These are phyloP conservation scores for Hoplodrina blanda DNA, from an alignment of 2,888 invertebrate genomes.

Conservation along the genomic window DNA sequence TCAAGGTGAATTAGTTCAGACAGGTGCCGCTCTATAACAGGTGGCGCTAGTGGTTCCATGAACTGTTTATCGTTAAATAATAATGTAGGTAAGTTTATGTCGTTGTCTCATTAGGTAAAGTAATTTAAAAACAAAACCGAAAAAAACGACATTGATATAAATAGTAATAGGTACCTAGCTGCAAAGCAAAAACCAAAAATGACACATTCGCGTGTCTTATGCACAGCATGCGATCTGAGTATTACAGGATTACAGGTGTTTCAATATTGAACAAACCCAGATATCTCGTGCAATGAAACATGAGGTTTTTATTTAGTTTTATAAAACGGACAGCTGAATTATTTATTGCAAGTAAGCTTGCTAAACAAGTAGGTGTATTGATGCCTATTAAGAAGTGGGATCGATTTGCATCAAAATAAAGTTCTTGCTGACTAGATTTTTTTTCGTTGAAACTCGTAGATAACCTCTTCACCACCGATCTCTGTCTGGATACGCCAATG, in stretches of 20 bases:
- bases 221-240: constrained; percentile 61
- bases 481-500: too few species aligned
- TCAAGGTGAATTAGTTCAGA: background rate
- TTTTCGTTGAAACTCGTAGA: too few species aligned
- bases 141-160: constrained; percentile 27
- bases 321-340: constrained; percentile 11
- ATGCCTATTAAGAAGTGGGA: background rate
- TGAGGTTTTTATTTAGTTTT: constrained; percentile 1
- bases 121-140: background rate
- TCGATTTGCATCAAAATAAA: too few species aligned
- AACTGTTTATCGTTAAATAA: background rate
- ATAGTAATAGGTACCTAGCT: constrained; percentile 3
- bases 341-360: constrained; percentile 8
- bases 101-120: constrained; percentile 15
- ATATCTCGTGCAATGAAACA: constrained; percentile 40
- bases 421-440: too few species aligned
- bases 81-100: background rate
- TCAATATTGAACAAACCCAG: constrained; percentile 47
- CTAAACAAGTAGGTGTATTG: background rate
- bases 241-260: constrained; percentile 58
- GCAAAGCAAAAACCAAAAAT: constrained; percentile 53
- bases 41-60: constrained; percentile 13
- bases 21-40: background rate
- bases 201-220: constrained; percentile 64
- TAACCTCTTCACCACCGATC: too few species aligned